These are phyloP conservation scores for Argya squamiceps DNA, from an alignment of 2,797 vertebrate species.

Conservation along the genomic window DNA sequence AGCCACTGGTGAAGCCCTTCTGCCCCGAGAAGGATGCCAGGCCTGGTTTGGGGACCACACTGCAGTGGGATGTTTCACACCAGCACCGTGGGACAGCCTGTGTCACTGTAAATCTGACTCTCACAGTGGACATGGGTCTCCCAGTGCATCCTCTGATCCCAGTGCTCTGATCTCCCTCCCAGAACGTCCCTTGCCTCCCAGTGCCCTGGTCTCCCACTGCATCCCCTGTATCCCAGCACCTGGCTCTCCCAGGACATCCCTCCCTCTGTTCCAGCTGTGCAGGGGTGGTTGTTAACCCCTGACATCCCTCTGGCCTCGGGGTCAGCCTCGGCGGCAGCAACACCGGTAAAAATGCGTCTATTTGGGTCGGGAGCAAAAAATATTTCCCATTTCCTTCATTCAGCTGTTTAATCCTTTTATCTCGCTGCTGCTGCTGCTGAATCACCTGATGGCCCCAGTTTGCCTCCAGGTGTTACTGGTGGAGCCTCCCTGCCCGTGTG, in stretches of 20 bases:
- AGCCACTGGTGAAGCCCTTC: neutral
- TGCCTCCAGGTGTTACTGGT: neutral
- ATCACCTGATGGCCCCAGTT: rapidly evolving
- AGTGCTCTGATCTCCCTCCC: neutral
- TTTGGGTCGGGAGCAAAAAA: neutral
- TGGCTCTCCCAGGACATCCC: neutral
- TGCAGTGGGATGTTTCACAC: neutral
- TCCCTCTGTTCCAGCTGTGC: rapidly evolving
- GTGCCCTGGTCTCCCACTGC: neutral
- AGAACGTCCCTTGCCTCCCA: neutral
- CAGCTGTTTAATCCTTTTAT: neutral
- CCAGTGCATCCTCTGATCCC: neutral
- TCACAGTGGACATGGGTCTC: rapidly evolving
- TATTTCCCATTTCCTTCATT: neutral
- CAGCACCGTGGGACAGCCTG: neutral
- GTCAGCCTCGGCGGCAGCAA: neutral
- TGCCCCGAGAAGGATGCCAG: rapidly evolving
- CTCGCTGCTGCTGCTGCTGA: neutral
- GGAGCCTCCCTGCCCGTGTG: rapidly evolving
- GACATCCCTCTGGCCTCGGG: neutral
- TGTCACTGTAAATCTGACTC: rapidly evolving
- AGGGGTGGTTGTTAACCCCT: neutral
- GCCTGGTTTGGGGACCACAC: rapidly evolving
- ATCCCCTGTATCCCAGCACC: neutral
- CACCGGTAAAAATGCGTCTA: neutral